Percentiles rank a stretch among this genome's conserved stretches.
Conservation (phyloP, 1,140 invertebrate species). For the Pteromalus puparum region DNA sequence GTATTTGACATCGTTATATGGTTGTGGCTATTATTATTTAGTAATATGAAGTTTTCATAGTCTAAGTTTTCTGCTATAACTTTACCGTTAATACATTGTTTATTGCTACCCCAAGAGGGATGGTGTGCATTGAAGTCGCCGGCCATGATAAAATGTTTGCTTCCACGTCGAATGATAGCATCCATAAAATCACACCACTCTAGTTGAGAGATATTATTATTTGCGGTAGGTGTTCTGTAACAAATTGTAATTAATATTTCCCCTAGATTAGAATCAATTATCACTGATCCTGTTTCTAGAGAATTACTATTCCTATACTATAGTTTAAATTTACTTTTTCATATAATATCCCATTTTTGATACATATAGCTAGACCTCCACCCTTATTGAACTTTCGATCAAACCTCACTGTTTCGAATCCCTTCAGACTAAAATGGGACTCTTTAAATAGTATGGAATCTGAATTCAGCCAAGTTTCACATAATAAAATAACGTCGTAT, state of each 20-base stretch:
- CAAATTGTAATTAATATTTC: constrained; percentile 31
- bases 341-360: constrained; percentile 51
- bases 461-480: constrained; percentile 55
- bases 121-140: constrained; percentile 56
- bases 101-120: constrained; percentile 17
- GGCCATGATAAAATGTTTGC: constrained; percentile 25
- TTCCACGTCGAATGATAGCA: neutral
- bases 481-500: constrained; percentile 54
- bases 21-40: constrained; percentile 21
- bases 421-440: constrained; percentile 4
- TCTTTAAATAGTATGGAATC: too few relatives aligned
- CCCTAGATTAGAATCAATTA: neutral
- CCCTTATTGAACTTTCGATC: constrained; percentile 47
- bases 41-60: constrained; percentile 24
- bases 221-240: constrained; percentile 36
- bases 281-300: constrained; percentile 41
- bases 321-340: neutral
- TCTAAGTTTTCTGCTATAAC: constrained; percentile 28
- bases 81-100: constrained; percentile 36
- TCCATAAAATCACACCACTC: constrained; percentile 34
- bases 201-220: neutral
- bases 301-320: neutral
- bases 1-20: constrained; percentile 15
- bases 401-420: constrained; percentile 52
- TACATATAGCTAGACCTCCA: constrained; percentile 52